These are phyloP conservation scores for Hipposideros larvatus DNA, from an alignment of 2,797 vertebrate species.

Conservation along the genomic window DNA sequence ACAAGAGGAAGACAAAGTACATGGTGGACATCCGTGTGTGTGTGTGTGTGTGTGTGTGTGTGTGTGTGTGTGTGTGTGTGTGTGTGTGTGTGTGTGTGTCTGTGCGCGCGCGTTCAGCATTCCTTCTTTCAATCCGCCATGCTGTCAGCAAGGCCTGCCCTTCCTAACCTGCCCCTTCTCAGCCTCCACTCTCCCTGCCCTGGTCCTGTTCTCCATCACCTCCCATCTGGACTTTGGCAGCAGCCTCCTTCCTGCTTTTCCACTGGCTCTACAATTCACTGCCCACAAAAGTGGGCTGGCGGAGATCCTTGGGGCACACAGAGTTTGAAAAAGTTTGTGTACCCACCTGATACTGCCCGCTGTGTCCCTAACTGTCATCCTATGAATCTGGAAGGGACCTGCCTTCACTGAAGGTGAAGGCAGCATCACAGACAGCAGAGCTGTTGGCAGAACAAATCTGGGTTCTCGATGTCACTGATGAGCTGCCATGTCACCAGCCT, in stretches of 20 bases:
- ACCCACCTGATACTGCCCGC: background rate
- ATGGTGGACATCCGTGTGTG: accelerated
- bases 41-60: no score
- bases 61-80: accelerated
- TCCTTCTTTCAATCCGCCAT: background rate
- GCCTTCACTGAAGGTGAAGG: background rate
- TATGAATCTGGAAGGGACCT: background rate
- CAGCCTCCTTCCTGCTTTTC: background rate
- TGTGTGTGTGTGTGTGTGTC: no score
- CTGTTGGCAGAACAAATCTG: background rate
- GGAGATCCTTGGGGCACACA: background rate
- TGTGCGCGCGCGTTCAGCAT: background rate
- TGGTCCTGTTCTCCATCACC: background rate
- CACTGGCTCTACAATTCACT: background rate
- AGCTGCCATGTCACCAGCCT: background rate
- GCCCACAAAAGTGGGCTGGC: background rate
- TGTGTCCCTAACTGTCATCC: background rate
- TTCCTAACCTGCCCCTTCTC: background rate
- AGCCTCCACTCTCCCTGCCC: no score
- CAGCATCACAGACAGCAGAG: background rate
- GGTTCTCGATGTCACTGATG: accelerated
- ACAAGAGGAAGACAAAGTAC: background rate
- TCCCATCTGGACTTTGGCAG: background rate
- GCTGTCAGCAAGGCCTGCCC: background rate
- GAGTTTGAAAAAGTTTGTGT: background rate